Conservation (phyloP, 2,113 vertebrate species). For the Zingel zingel region DNA sequence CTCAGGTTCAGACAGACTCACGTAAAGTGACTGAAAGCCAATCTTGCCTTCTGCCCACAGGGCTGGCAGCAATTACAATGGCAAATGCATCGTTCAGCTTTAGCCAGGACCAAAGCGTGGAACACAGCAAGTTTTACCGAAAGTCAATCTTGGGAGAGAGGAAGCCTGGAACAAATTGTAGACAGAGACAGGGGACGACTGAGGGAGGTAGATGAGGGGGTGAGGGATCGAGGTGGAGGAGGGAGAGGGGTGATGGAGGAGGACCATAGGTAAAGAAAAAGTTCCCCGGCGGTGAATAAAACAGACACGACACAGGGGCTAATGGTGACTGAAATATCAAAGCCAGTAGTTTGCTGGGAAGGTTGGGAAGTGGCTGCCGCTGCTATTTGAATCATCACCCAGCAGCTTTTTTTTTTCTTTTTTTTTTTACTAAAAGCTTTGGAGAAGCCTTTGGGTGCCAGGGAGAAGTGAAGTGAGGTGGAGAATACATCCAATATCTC, state of each 20-base stretch:
- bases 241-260: neutral
- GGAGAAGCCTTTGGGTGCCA: conserved; percentile 74
- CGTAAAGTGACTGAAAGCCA: conserved; percentile 52
- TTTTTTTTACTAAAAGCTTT: conserved; percentile 81
- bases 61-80: conserved; percentile 59
- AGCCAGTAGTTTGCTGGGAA: conserved; percentile 65
- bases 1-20: conserved; percentile 19
- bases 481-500: conserved; percentile 64
- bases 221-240: neutral
- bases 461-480: conserved; percentile 63
- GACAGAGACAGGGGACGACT: neutral
- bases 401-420: conserved; percentile 66
- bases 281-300: conserved; percentile 57
- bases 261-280: conserved; percentile 55
- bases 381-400: conserved; percentile 76
- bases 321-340: conserved; percentile 82
- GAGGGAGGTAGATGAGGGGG: neutral
- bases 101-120: conserved; percentile 14
- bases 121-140: conserved; percentile 18
- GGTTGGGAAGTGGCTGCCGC: conserved; percentile 66
- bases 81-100: conserved; percentile 63
- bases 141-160: conserved; percentile 39
- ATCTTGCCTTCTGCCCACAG: conserved; percentile 40
- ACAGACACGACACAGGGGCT: conserved; percentile 54
- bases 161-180: conserved; percentile 29